Evolutionary conservation across 2,888 invertebrate species (phyloP).

Genomic region (Drosophila nr. medialis): DNA sequence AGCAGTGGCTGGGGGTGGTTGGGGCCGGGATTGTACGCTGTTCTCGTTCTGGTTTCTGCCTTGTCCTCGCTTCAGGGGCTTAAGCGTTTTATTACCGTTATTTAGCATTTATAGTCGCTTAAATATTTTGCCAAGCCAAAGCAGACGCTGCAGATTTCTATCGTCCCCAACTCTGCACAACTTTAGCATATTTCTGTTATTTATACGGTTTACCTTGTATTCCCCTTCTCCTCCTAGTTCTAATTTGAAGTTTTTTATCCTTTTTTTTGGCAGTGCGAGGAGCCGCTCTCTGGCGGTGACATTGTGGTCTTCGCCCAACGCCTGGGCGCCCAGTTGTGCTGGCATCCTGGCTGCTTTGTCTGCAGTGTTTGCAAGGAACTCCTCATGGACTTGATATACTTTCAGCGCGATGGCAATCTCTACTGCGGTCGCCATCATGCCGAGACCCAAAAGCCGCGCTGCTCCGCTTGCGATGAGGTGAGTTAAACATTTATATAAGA

Average conservation of each 20-base stretch:
- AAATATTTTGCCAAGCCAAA: conserved; percentile 70
- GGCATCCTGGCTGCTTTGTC: conserved; percentile 98
- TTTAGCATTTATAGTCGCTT: conserved; percentile 82
- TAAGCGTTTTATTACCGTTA: conserved; percentile 82
- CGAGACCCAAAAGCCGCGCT: conserved; percentile 97
- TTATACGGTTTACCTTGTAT: conserved; percentile 50
- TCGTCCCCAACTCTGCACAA: conserved; percentile 53
- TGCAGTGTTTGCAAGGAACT: conserved; percentile 96
- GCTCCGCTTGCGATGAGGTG: conserved; percentile 99
- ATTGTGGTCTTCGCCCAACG: conserved; percentile 96
- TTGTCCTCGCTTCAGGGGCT: conserved; percentile 70
- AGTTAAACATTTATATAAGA: conserved; percentile 50
- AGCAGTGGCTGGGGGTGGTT: conserved; percentile 4
- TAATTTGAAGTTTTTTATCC: conserved; percentile 6
- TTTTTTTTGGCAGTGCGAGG: conserved; percentile 90
- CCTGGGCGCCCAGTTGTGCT: conserved; percentile 92
- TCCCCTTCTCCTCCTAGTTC: neutral
- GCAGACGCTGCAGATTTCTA: conserved; percentile 78
- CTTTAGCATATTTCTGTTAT: conserved; percentile 72
- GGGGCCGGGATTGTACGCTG: conserved; percentile 17
- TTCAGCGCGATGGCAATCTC: conserved; percentile 94
- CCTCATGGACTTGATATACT: conserved; percentile 98
- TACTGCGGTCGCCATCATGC: conserved; percentile 99
- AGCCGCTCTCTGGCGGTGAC: conserved; percentile 93
- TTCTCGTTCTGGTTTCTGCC: conserved; percentile 38